Evolutionary conservation across 2,888 invertebrate genomes (phyloP).

Genomic region (Cosmopolites sordidus): DNA sequence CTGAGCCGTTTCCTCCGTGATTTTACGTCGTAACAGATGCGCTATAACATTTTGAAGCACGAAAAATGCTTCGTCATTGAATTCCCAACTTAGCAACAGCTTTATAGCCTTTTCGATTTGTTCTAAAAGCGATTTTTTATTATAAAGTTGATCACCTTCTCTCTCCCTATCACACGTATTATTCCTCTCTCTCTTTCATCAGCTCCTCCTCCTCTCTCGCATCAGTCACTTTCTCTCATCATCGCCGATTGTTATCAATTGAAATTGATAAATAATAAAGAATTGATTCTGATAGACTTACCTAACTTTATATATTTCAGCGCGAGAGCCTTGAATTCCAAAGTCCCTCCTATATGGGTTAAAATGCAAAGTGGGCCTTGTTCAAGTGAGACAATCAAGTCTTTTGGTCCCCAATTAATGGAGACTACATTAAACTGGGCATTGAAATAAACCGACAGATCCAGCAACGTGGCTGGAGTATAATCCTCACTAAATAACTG

Average conservation of each 20-base stretch:
- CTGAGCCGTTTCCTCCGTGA: conserved; percentile 60
- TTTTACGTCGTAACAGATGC: conserved; percentile 56
- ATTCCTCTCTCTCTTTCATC: too few species aligned
- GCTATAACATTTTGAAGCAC: conserved; percentile 70
- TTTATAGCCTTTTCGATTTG: conserved; percentile 67
- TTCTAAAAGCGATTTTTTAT: conserved; percentile 10
- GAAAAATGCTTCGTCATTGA: conserved; percentile 70
- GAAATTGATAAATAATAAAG: too few species aligned
- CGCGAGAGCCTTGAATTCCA: conserved; percentile 38
- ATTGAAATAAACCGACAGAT: conserved; percentile 59
- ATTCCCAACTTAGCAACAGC: conserved; percentile 62
- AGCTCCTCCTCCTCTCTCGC: too few species aligned
- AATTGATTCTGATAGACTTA: conserved; percentile 6
- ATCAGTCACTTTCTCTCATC: too few species aligned
- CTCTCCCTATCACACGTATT: too few species aligned
- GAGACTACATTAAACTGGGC: conserved; percentile 41
- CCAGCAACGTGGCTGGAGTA: conserved; percentile 58
- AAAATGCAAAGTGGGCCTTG: conserved; percentile 55
- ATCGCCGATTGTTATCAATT: too few species aligned
- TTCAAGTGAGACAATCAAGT: conserved; percentile 57
- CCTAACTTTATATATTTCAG: conserved; percentile 59
- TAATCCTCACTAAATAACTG: conserved; percentile 63
- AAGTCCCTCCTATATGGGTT: conserved; percentile 39
- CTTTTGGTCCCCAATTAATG: conserved; percentile 42
- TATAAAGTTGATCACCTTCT: too few species aligned